Conservation (phyloP, 2,797 vertebrate genomes). For the Pelobates cultripes region DNA sequence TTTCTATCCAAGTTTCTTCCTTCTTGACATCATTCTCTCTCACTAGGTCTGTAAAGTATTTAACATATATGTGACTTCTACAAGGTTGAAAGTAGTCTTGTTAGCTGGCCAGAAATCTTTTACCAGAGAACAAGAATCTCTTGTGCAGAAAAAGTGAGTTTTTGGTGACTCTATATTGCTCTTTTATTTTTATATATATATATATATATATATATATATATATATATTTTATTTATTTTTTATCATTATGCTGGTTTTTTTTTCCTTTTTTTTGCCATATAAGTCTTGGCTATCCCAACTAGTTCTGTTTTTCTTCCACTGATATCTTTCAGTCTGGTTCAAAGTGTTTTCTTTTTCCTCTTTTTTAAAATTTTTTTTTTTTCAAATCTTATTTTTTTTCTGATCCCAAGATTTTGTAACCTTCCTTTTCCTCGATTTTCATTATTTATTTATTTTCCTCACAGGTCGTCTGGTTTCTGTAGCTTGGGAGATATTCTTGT, state of each 20-base stretch:
- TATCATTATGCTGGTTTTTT: not conserved
- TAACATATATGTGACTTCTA: slow-evolving; percentile 81
- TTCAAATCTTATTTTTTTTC: no score
- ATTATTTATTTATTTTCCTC: not conserved
- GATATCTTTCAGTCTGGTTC: no score
- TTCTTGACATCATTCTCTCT: not conserved
- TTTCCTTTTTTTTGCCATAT: not conserved
- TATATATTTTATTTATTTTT: no score
- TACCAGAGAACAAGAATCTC: slow-evolving; percentile 81
- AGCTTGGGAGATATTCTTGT: slow-evolving; percentile 91
- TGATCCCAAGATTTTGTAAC: no score
- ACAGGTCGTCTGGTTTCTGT: slow-evolving; percentile 67
- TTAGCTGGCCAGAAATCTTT: slow-evolving; percentile 87
- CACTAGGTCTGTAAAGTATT: slow-evolving; percentile 90
- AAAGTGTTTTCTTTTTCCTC: no score
- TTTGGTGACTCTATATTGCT: not conserved
- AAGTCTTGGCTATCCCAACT: no score
- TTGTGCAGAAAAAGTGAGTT: slow-evolving; percentile 82
- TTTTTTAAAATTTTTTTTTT: no score
- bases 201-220: no score
- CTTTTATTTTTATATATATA: not conserved
- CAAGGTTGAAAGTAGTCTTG: slow-evolving; percentile 80
- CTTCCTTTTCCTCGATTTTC: no score
- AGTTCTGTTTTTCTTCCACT: not conserved
- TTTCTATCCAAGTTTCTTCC: not conserved